Conservation (phyloP, 1,140 invertebrate genomes). For the Drusus annulatus region DNA sequence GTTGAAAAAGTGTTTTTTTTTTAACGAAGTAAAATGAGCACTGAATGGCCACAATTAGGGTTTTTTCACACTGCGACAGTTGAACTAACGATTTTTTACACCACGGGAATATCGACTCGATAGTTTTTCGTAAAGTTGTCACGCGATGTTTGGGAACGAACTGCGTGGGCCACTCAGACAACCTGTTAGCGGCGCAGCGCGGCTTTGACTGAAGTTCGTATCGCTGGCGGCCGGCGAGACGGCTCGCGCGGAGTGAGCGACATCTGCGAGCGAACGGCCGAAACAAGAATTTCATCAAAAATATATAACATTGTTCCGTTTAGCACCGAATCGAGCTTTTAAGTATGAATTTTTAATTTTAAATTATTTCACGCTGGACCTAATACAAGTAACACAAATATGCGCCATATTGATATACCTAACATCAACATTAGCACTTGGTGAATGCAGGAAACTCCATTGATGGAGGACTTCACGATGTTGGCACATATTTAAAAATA, state of each 20-base stretch:
- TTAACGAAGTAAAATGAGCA: too few relatives aligned
- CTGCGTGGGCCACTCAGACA: background rate
- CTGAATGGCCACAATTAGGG: background rate
- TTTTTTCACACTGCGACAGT: slow-evolving; percentile 33
- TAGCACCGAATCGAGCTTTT: too few relatives aligned
- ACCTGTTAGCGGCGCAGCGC: background rate
- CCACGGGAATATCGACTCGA: slow-evolving; percentile 16
- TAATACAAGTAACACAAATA: too few relatives aligned
- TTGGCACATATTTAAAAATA: too few relatives aligned
- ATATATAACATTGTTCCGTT: background rate
- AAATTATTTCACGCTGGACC: too few relatives aligned
- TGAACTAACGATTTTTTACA: slow-evolving; percentile 35
- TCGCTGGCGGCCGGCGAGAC: background rate
- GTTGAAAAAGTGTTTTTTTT: too few relatives aligned
- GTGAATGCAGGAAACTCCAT: too few relatives aligned
- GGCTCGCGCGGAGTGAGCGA: background rate
- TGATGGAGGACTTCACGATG: too few relatives aligned
- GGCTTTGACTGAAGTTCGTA: background rate
- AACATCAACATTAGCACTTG: too few relatives aligned
- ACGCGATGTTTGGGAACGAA: slow-evolving; percentile 18
- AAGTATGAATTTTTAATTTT: too few relatives aligned
- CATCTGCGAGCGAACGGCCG: slow-evolving; percentile 8
- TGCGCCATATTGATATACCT: too few relatives aligned
- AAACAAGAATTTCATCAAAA: background rate
- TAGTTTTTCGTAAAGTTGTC: slow-evolving; percentile 31